These are phyloP conservation scores for Syrista parreyssii DNA, from an alignment of 2,888 invertebrate genomes.

Conservation along the genomic window DNA sequence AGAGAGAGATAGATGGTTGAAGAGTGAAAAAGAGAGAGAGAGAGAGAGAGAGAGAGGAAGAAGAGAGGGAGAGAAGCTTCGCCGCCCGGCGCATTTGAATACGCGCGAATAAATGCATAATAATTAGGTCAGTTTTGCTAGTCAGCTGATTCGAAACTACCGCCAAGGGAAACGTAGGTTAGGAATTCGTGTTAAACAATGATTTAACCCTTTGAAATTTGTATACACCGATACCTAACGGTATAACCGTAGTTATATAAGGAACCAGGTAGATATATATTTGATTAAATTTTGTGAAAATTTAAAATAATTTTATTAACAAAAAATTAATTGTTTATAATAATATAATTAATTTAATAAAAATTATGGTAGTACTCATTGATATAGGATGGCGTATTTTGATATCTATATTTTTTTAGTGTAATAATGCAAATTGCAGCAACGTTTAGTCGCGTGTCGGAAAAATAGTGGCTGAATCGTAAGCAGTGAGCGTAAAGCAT, in stretches of 20 bases:
- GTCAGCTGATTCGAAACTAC: conserved; percentile 60
- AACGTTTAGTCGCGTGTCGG: not conserved
- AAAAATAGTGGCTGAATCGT: not conserved
- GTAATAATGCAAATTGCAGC: not conserved
- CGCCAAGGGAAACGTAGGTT: conserved; percentile 39
- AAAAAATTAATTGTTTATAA: not conserved
- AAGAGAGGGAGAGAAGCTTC: conserved; percentile 31
- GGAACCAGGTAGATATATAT: not conserved
- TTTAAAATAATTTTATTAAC: not conserved
- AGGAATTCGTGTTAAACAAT: conserved; percentile 41
- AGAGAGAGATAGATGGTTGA: conserved; percentile 22
- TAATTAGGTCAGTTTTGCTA: conserved; percentile 66
- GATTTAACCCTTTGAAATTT: conserved; percentile 23
- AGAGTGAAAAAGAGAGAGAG: conserved; percentile 26
- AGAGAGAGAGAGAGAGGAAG: conserved; percentile 34
- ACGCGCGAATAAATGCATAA: conserved; percentile 67
- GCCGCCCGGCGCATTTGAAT: conserved; percentile 63
- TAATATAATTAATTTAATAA: not conserved
- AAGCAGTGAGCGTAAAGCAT: not conserved
- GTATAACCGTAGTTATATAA: conserved; percentile 11
- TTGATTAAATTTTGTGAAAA: not conserved
- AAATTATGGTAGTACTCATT: not conserved
- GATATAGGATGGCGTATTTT: not conserved
- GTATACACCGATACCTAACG: conserved; percentile 37
- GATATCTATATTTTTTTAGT: not conserved